Conservation (phyloP, 2,797 vertebrate genomes). For the Pipistrellus pygmaeus region DNA sequence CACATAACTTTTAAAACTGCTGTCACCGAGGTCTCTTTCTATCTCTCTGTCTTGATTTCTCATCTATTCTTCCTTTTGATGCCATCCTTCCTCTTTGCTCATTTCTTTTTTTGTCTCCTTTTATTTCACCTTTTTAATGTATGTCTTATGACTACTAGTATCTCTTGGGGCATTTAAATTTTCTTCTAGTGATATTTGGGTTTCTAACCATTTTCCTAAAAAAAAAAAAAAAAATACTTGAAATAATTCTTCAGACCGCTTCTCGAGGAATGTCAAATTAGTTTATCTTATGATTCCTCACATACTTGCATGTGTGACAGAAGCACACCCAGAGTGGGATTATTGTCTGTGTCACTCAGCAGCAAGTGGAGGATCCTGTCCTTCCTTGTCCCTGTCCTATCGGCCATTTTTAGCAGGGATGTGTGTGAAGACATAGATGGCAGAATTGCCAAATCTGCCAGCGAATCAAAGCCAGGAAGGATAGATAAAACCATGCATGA, state of each 20-base stretch:
- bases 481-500: not conserved
- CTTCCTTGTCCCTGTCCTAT: not conserved
- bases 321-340: not conserved
- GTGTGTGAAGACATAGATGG: slow-evolving; percentile 20
- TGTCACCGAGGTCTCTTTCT: not conserved
- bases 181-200: slow-evolving; percentile 28
- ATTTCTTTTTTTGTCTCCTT: not conserved
- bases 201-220: slow-evolving; percentile 51
- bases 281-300: slow-evolving; percentile 30
- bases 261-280: not conserved
- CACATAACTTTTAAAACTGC: slow-evolving; percentile 38
- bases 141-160: not conserved
- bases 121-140: not conserved
- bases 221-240: not conserved
- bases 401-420: slow-evolving; percentile 20
- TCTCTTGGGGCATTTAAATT: not conserved
- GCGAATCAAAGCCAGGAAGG: slow-evolving; percentile 44
- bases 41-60: not conserved
- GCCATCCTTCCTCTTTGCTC: slow-evolving; percentile 5
- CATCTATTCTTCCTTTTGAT: slow-evolving; percentile 29
- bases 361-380: slow-evolving; percentile 5
- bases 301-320: not conserved
- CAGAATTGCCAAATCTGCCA: slow-evolving; percentile 52
- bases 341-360: slow-evolving; percentile 30
- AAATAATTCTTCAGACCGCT: slow-evolving; percentile 29